A percentile compares a stretch with the other conserved stretches of the same genome.
These are phyloP conservation scores for Poecilia gillii DNA, from an alignment of 2,797 vertebrate genomes.

Conservation along the genomic window DNA sequence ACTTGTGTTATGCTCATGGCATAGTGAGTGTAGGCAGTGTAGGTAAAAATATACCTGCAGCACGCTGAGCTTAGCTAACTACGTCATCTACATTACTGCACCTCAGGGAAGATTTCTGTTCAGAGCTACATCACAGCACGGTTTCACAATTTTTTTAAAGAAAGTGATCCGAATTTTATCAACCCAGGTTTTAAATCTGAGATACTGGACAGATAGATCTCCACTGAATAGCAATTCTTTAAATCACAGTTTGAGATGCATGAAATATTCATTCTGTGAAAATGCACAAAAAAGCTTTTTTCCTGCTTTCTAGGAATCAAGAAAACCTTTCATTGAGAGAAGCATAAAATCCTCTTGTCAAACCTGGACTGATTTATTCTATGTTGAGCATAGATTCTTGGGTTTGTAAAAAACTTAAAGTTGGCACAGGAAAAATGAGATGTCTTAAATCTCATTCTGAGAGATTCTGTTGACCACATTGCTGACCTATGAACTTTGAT, in stretches of 20 bases:
- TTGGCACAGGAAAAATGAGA: neutral
- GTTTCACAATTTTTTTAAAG: neutral
- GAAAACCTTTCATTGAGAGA: too few species aligned
- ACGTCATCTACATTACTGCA: too few species aligned
- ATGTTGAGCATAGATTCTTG: neutral
- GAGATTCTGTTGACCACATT: too few species aligned
- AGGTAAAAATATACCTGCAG: neutral
- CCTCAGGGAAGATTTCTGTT: too few species aligned
- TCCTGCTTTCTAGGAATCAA: too few species aligned
- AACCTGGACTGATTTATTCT: too few species aligned
- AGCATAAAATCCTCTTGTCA: too few species aligned
- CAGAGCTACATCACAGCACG: neutral
- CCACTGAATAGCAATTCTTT: neutral
- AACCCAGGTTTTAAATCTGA: neutral
- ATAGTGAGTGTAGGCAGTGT: neutral
- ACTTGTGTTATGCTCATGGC: neutral
- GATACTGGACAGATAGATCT: too few species aligned
- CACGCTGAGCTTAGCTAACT: neutral
- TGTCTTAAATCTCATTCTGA: neutral
- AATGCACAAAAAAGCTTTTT: too few species aligned
- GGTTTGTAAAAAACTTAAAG: neutral
- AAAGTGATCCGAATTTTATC: neutral
- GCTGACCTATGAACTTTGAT: neutral
- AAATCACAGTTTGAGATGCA: neutral
- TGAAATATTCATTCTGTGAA: neutral